Evolutionary conservation across 2,888 invertebrate species (phyloP).

Genomic region (Osmoderma eremita): DNA sequence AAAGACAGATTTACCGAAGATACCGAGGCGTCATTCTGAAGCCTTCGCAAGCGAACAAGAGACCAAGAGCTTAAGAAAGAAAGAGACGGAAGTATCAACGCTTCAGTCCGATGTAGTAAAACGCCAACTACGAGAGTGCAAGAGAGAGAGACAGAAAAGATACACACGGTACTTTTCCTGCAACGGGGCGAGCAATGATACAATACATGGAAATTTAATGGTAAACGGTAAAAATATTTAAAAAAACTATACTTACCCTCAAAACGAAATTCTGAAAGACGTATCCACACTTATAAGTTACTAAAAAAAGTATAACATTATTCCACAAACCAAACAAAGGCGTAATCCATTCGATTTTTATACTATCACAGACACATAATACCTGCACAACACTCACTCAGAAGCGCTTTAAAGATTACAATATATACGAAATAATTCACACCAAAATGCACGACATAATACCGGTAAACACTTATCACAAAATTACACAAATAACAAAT

Average conservation of each 20-base stretch:
- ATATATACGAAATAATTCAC: constrained; percentile 17
- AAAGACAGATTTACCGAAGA: constrained; percentile 45
- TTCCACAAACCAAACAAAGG: constrained; percentile 39
- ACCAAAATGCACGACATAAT: constrained; percentile 14
- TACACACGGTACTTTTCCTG: constrained; percentile 38
- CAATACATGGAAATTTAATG: constrained; percentile 30
- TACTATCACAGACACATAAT: constrained; percentile 41
- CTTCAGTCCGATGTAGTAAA: constrained; percentile 7
- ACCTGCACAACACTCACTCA: constrained; percentile 40
- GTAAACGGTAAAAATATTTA: no score
- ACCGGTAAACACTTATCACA: constrained; percentile 32
- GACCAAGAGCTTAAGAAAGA: constrained; percentile 31
- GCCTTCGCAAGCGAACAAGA: constrained; percentile 38
- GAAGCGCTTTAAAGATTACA: constrained; percentile 12
- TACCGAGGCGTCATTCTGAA: constrained; percentile 43
- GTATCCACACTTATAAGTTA: constrained; percentile 40
- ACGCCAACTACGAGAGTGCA: constrained; percentile 6
- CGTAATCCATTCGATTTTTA: constrained; percentile 40
- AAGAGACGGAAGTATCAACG: constrained; percentile 23
- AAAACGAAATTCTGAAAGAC: constrained; percentile 18
- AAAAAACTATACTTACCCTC: constrained; percentile 38
- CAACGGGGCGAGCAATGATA: constrained; percentile 10
- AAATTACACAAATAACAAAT: constrained; percentile 42
- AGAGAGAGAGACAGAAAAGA: constrained; percentile 18
- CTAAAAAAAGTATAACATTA: constrained; percentile 36